Conservation (phyloP, 2,888 invertebrate genomes). For the Drosophila picticornis region DNA sequence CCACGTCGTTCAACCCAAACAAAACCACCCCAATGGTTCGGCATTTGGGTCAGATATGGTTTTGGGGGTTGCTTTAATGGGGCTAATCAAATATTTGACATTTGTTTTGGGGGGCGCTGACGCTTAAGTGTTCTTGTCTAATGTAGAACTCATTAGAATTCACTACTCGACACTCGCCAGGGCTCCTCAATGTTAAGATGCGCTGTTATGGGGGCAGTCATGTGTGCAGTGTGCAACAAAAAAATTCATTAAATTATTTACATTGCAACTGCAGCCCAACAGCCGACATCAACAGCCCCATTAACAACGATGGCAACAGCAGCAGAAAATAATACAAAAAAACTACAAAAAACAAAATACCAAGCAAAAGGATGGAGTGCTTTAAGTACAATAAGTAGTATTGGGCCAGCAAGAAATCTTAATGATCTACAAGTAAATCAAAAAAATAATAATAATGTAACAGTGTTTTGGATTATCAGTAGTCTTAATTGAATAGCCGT, state of each 20-base stretch:
- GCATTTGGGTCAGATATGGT: conserved; percentile 65
- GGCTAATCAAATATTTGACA: conserved; percentile 82
- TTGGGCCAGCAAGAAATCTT: conserved; percentile 1
- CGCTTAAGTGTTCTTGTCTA: conserved; percentile 54
- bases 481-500: neutral
- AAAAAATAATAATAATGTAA: neutral
- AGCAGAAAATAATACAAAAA: neutral
- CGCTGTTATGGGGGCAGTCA: neutral
- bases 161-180: conserved; percentile 6
- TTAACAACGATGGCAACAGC: conserved; percentile 48
- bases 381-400: conserved; percentile 9
- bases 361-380: neutral
- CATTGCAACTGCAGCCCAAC: conserved; percentile 46
- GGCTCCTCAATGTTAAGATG: conserved; percentile 13
- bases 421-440: conserved; percentile 8
- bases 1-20: conserved; percentile 21
- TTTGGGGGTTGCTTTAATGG: conserved; percentile 63
- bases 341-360: neutral
- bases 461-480: neutral
- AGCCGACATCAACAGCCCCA: conserved; percentile 47
- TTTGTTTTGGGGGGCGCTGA: conserved; percentile 56
- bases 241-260: conserved; percentile 58
- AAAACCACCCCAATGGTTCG: conserved; percentile 57
- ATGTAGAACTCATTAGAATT: conserved; percentile 54
- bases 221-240: conserved; percentile 36